Evolutionary conservation across 2,888 invertebrate species (phyloP), one percentile per base, ranked within the genome.

Genomic region (Hydrotaea diabolus): DNA sequence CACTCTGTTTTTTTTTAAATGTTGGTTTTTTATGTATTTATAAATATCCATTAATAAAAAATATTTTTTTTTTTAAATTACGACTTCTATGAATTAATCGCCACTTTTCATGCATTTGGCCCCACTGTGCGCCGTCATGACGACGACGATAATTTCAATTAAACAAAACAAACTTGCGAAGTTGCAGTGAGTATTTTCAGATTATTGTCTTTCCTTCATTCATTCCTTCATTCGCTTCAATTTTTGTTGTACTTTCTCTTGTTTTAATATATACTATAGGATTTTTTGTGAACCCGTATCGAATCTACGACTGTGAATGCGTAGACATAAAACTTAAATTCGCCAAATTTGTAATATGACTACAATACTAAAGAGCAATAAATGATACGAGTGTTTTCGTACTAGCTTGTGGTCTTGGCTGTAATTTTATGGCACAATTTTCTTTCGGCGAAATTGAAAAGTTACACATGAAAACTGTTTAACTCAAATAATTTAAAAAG

Each of bases 191-290:
- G 1, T 15, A 26, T 57, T 57, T 57, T 59, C 59, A 26, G 55
- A 21, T 55, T 49, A 4, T 31, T 31, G 31, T 31, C 31, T 31
- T 31, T 31, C 31, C n/a, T n/a, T n/a, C n/a, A n/a, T 31, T 31
- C 31, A 7, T 31, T 7, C n/a, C 7, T n/a, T 49, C n/a, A 2
- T 49, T 49, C n/a, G 17, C n/a, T 75, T 49, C 26, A 43, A 39
- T 46, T 71, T 82, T 82, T 49, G 74, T n/a, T n/a, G n/a, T n/a
- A n/a, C 82, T 82, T 82, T 82, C 82, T 69, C 82, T 71, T 31
- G 59, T 77, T 74, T 31, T 7, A 31, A 31, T 4, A 31, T 31
- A 31, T 31, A n/a, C n/a, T n/a, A n/a, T 31, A 7, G 31, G 31
- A 4, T 2, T 31, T 31, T 31, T 31, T 31, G 43, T 57, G 57